A percentile compares a stretch with the other conserved stretches of the same genome.
Evolutionary conservation across 2,888 invertebrate genomes (phyloP).

Genomic region (Anoplius nigerrimus): DNA sequence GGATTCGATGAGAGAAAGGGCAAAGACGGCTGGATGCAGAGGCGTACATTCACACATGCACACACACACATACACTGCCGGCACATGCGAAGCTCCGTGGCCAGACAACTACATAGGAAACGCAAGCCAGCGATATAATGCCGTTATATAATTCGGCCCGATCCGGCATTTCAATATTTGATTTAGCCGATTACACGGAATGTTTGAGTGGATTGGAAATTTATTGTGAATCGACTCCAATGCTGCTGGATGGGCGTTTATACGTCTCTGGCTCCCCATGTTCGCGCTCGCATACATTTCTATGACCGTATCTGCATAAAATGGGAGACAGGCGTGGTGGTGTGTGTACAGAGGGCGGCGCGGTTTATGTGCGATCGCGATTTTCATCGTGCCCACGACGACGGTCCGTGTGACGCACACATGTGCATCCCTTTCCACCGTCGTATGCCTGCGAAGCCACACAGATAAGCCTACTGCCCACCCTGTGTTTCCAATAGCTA

Average conservation of each 20-base stretch:
- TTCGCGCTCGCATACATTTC: conserved; percentile 3
- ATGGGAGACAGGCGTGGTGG: neutral
- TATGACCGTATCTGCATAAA: neutral
- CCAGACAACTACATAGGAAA: conserved; percentile 17
- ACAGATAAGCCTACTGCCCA: too few relatives aligned
- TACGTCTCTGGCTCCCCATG: neutral
- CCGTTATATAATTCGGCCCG: conserved; percentile 38
- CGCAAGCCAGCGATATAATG: conserved; percentile 14
- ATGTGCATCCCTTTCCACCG: too few relatives aligned
- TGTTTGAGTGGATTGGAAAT: conserved; percentile 54
- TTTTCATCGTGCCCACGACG: too few relatives aligned
- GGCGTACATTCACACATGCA: too few relatives aligned
- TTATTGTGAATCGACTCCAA: conserved; percentile 43
- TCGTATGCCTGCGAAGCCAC: too few relatives aligned
- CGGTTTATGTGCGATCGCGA: too few relatives aligned
- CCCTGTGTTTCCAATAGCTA: too few relatives aligned
- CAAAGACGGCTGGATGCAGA: too few relatives aligned
- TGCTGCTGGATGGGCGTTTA: neutral
- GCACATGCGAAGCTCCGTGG: conserved; percentile 7
- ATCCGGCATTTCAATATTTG: conserved; percentile 57
- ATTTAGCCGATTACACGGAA: conserved; percentile 57
- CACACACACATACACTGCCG: too few relatives aligned
- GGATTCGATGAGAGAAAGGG: too few relatives aligned
- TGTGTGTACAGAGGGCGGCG: too few relatives aligned
- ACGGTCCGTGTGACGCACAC: too few relatives aligned